These are phyloP conservation scores for Tetropium fuscum DNA, from an alignment of 2,888 invertebrate genomes.

Conservation along the genomic window DNA sequence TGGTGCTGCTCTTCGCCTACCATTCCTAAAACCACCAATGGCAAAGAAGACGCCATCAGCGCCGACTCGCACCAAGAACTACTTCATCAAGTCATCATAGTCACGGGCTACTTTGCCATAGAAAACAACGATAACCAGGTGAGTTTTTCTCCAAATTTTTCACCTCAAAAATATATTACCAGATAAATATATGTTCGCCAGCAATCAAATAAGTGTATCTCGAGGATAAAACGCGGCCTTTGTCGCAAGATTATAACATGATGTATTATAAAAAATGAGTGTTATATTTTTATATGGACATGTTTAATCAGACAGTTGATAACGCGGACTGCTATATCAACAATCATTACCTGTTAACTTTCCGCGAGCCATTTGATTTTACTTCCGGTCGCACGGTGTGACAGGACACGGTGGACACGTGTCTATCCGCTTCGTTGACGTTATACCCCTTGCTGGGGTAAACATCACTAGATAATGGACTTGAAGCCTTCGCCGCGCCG, in stretches of 20 bases:
- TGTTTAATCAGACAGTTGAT: too few species aligned
- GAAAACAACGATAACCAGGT: slow-evolving; percentile 85
- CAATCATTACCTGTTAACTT: slow-evolving; percentile 47
- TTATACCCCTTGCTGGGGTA: slow-evolving; percentile 4
- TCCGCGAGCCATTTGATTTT: slow-evolving; percentile 49
- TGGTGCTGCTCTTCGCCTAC: slow-evolving; percentile 70
- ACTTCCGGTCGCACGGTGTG: slow-evolving; percentile 47
- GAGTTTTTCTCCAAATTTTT: too few species aligned
- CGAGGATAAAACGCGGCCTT: too few species aligned
- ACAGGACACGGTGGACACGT: slow-evolving; percentile 38
- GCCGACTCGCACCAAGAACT: slow-evolving; percentile 71
- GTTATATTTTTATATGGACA: too few species aligned
- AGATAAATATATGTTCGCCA: too few species aligned
- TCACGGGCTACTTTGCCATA: slow-evolving; percentile 87
- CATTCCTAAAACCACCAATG: slow-evolving; percentile 66
- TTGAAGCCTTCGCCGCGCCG: slow-evolving; percentile 8
- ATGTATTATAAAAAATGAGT: too few species aligned
- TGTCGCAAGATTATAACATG: too few species aligned
- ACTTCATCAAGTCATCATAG: slow-evolving; percentile 82
- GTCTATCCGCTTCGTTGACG: slow-evolving; percentile 25
- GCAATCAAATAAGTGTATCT: too few species aligned
- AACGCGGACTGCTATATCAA: slow-evolving; percentile 1
- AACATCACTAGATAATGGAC: slow-evolving; percentile 20
- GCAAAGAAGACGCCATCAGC: slow-evolving; percentile 67
- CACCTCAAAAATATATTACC: too few species aligned